Percentiles rank a stretch among this genome's conserved stretches.
Conservation (phyloP, 2,113 vertebrate genomes). For the Acinonyx jubatus region DNA sequence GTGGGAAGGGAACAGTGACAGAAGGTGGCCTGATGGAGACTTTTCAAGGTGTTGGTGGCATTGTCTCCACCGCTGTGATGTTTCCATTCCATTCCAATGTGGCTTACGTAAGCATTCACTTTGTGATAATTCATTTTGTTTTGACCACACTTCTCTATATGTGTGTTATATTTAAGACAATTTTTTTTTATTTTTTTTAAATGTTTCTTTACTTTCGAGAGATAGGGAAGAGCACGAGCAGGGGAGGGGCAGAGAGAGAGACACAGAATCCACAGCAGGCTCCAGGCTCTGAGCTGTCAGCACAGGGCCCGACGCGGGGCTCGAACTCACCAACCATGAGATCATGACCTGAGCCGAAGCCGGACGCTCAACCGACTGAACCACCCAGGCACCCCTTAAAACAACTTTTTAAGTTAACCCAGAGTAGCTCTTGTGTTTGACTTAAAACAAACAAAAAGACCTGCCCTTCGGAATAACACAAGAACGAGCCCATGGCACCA, state of each 20-base stretch:
- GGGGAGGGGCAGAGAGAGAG: background rate
- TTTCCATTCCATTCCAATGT: background rate
- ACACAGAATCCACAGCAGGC: background rate
- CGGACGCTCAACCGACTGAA: background rate
- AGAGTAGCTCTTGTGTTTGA: constrained; percentile 29
- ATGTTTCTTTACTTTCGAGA: too few relatives aligned
- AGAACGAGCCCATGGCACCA: background rate
- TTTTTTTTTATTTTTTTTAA: background rate
- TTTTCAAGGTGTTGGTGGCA: background rate
- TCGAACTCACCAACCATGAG: background rate
- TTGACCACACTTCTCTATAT: background rate
- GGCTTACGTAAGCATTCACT: background rate
- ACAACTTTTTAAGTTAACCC: background rate
- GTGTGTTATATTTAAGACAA: background rate
- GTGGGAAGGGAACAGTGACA: background rate
- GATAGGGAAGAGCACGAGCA: too few relatives aligned
- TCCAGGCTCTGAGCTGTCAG: too few relatives aligned
- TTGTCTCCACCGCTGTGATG: background rate
- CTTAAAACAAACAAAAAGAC: background rate
- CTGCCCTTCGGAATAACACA: constrained; percentile 6
- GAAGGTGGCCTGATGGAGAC: background rate
- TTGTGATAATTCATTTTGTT: constrained; percentile 20
- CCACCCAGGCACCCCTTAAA: background rate
- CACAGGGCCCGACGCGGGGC: background rate
- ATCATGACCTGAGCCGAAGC: background rate